Evolutionary conservation across 2,113 vertebrate species (phyloP).

Genomic region (Phodopus roborovskii): DNA sequence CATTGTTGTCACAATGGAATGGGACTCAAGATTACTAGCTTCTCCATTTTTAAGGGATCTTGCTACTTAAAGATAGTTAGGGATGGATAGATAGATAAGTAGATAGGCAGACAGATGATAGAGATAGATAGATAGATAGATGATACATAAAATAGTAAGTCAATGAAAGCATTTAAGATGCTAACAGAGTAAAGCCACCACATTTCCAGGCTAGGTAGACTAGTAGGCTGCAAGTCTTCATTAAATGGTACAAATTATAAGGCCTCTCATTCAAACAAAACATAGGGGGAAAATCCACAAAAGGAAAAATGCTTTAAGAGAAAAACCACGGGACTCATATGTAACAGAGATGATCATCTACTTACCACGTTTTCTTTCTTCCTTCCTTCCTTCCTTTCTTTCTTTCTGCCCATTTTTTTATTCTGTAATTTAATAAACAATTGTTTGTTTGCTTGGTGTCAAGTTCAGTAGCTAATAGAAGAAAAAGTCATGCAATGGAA

Average conservation of each 20-base stretch:
- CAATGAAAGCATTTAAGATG: conserved; percentile 35
- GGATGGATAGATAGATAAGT: background rate
- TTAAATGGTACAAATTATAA: background rate
- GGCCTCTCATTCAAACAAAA: background rate
- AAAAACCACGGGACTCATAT: background rate
- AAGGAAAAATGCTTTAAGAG: background rate
- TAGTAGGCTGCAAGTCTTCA: background rate
- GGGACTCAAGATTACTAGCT: background rate
- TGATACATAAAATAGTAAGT: background rate
- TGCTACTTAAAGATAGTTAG: background rate
- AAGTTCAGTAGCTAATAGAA: background rate
- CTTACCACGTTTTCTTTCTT: background rate
- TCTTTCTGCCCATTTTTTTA: background rate
- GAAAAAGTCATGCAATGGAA: background rate
- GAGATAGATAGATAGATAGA: background rate
- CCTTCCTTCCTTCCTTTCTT: background rate
- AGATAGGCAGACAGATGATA: background rate
- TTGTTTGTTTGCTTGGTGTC: conserved; percentile 26
- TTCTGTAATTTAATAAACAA: conserved; percentile 39
- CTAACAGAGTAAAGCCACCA: background rate
- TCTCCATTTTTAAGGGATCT: background rate
- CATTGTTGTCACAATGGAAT: background rate
- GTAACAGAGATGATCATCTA: background rate
- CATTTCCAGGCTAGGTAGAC: background rate
- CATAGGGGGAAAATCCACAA: background rate